Evolutionary conservation across 2,797 vertebrate species (phyloP).

Genomic region (Hippopotamyrus pictus): DNA sequence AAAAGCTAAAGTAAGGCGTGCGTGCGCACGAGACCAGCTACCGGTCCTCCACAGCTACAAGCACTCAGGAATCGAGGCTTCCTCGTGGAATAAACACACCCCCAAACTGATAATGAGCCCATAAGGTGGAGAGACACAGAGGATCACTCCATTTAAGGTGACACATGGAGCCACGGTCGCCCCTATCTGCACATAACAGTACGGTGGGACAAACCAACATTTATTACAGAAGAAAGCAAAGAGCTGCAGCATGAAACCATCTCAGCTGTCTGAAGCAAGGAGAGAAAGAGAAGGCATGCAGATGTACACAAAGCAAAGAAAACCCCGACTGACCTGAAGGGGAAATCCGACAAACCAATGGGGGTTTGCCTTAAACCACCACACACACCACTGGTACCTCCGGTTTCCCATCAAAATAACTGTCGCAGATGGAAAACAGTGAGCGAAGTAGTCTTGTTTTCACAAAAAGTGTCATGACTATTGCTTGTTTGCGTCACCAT

Average conservation of each 20-base stretch:
- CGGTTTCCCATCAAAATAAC: background rate
- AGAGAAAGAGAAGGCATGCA: background rate
- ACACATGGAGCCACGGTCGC: slow-evolving; percentile 15
- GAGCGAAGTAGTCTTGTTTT: background rate
- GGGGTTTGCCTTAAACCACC: background rate
- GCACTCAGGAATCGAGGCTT: background rate
- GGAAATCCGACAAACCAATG: background rate
- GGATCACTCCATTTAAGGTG: slow-evolving; percentile 20
- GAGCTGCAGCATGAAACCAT: no score
- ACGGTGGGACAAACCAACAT: background rate
- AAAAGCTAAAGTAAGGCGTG: background rate
- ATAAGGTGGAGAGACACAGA: slow-evolving; percentile 14
- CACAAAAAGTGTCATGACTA: background rate
- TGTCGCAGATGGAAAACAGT: background rate
- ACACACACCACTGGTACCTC: background rate
- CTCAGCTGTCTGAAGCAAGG: background rate
- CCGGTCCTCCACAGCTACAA: background rate
- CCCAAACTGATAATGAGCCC: slow-evolving; percentile 1
- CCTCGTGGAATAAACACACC: background rate
- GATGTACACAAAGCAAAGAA: background rate
- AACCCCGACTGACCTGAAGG: background rate
- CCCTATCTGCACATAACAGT: background rate
- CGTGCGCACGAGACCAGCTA: background rate
- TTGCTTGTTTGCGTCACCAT: background rate
- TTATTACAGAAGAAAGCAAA: background rate